Evolutionary conservation across 2,113 vertebrate genomes (phyloP).

Genomic region (Grantiella picta): DNA sequence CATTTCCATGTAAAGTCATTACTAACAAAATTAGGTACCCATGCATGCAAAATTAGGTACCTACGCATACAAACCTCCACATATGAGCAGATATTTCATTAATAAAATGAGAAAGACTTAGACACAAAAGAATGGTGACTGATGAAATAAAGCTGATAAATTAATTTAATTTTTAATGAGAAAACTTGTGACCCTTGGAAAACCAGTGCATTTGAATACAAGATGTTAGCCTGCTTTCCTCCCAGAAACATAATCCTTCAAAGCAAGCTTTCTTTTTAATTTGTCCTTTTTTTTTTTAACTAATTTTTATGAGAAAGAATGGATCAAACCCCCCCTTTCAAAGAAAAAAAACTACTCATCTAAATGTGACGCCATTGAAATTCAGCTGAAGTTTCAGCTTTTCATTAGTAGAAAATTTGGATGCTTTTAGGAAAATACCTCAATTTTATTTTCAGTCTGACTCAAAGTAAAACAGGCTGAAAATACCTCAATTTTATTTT

Average conservation of each 20-base stretch:
- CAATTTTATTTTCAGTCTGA: background rate
- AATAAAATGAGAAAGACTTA: background rate
- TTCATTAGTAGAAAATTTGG: background rate
- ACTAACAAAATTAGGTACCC: background rate
- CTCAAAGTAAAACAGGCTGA: background rate
- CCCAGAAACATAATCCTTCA: slow-evolving; percentile 43
- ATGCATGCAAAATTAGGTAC: background rate
- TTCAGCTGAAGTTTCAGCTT: background rate
- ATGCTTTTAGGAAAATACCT: background rate
- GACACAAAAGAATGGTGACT: slow-evolving; percentile 21
- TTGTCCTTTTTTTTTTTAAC: background rate
- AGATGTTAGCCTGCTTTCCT: slow-evolving; percentile 9
- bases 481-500: background rate
- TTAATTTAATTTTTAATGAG: slow-evolving; percentile 67
- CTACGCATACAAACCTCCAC: background rate
- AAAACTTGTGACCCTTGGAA: slow-evolving; percentile 48
- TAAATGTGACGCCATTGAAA: background rate
- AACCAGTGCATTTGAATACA: slow-evolving; percentile 60
- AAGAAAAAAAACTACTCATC: background rate
- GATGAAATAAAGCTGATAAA: slow-evolving; percentile 52
- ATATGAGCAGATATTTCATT: slow-evolving; percentile 16
- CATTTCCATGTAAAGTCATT: background rate
- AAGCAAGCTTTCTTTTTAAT: background rate
- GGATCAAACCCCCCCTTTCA: background rate
- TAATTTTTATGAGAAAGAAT: slow-evolving; percentile 24